Evolutionary conservation across 2,888 invertebrate species (phyloP).

Genomic region (Pediacus dermestoides): DNA sequence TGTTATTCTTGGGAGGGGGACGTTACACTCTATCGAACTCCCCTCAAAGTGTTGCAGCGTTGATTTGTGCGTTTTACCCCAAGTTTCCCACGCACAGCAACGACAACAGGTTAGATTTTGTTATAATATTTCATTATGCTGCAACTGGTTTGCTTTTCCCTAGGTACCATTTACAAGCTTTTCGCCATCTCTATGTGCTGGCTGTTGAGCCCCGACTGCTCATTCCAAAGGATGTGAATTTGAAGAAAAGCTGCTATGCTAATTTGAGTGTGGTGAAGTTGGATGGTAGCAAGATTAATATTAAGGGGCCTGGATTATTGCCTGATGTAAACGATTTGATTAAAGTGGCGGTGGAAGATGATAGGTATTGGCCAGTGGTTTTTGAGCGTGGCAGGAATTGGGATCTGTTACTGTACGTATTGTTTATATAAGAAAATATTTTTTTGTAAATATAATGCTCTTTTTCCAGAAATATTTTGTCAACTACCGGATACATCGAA

Average conservation of each 20-base stretch:
- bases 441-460: constrained; percentile 1
- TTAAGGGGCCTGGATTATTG: constrained; percentile 80
- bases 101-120: constrained; percentile 74
- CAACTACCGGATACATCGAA: constrained; percentile 68
- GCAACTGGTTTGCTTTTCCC: constrained; percentile 22
- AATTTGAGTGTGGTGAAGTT: constrained; percentile 62
- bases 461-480: constrained; percentile 59
- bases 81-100: constrained; percentile 95
- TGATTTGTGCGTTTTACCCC: constrained; percentile 93
- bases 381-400: constrained; percentile 82
- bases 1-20: constrained; percentile 92
- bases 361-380: constrained; percentile 84
- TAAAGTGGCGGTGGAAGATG: constrained; percentile 76
- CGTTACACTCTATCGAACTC: constrained; percentile 79
- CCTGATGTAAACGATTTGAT: constrained; percentile 74
- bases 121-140: constrained; percentile 5
- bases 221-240: constrained; percentile 80
- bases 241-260: constrained; percentile 77
- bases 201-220: constrained; percentile 89
- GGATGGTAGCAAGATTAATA: constrained; percentile 42
- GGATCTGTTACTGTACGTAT: constrained; percentile 69
- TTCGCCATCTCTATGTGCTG: constrained; percentile 92
- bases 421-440: constrained; percentile 7
- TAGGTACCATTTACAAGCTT: constrained; percentile 95
- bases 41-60: constrained; percentile 81